Base-by-base conservation (phyloP, 2,888 invertebrate species). In the Melanotus villosus region DNA sequence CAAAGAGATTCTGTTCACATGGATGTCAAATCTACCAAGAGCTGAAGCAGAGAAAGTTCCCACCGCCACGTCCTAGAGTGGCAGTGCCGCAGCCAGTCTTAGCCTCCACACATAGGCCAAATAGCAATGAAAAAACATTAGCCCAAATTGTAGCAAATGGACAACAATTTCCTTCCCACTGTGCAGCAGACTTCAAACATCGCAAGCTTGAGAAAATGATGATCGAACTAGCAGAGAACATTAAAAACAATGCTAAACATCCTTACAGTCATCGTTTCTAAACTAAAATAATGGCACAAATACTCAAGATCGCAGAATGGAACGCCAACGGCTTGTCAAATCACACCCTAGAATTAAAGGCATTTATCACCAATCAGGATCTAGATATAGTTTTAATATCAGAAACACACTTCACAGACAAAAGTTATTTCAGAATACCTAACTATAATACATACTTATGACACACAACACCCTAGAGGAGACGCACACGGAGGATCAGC, bases 171-270 rank as follows among this genome's bases (percentile, higher is more conserved):
- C 26, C 26, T 26, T 26, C 26, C 26, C 26, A 26, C 26, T 26
- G 7, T 26, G 7, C 26, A 3, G 3, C 26, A 26, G 26, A 26
- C 26, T 3, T 26, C 26, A 26, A 45, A 45, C 45, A 14, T 19
- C 16, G 19, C 16, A 18, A 21, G 18, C 9, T 18, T 23, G 47
- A 47, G 18, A 47, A 47, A 47, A 47, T 47, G 21, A 47, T 47
- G 26, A 5, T 47, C 5, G 47, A 21, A 19, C 47, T 23, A 47
- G 47, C 47, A 16, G 23, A 47, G 12, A 47, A 47, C 18, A 47
- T 47, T n/a, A 23, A 47, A 47, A 47, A 47, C 47, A n/a, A 47
- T 47, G 47, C 26, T 47, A 47, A 47, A 47, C 47, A 21, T 21
- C n/a, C 47, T 47, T 19, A 47, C 47, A 23, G 21, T 12, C 47